Conservation (phyloP, 2,888 invertebrate species). For the Pheosia gnoma region DNA sequence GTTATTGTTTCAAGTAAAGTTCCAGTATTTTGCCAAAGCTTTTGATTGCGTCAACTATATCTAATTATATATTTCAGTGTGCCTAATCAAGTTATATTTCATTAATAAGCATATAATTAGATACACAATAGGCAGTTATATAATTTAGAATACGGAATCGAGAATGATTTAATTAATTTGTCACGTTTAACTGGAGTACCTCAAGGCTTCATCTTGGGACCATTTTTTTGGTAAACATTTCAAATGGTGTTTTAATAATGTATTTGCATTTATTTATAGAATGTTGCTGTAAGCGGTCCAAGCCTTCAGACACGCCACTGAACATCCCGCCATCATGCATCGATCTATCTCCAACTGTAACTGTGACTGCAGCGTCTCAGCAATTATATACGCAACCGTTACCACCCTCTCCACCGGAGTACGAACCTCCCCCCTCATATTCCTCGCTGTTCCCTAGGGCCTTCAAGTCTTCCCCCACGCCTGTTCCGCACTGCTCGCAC, state of each 20-base stretch:
- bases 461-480: constrained; percentile 74
- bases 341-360: constrained; percentile 74
- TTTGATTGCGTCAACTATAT: background rate
- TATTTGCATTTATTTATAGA: constrained; percentile 57
- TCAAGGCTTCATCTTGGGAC: background rate
- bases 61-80: background rate
- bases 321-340: constrained; percentile 78
- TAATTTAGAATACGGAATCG: background rate
- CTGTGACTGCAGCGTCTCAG: constrained; percentile 69
- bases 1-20: background rate
- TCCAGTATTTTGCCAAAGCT: background rate
- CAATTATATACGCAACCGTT: constrained; percentile 68
- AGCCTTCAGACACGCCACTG: constrained; percentile 74
- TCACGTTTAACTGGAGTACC: background rate
- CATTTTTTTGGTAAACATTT: background rate
- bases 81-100: background rate
- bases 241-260: background rate
- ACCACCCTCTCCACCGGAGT: constrained; percentile 83
- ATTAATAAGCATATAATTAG: background rate
- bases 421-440: constrained; percentile 87
- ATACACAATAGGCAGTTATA: background rate
- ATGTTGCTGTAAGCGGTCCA: constrained; percentile 79
- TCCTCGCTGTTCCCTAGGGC: constrained; percentile 86
- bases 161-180: background rate
- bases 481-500: constrained; percentile 77